phyloP scores from a whole-genome alignment of 2,888 invertebrate genomes.

The Argyra leucocephala region DNA sequence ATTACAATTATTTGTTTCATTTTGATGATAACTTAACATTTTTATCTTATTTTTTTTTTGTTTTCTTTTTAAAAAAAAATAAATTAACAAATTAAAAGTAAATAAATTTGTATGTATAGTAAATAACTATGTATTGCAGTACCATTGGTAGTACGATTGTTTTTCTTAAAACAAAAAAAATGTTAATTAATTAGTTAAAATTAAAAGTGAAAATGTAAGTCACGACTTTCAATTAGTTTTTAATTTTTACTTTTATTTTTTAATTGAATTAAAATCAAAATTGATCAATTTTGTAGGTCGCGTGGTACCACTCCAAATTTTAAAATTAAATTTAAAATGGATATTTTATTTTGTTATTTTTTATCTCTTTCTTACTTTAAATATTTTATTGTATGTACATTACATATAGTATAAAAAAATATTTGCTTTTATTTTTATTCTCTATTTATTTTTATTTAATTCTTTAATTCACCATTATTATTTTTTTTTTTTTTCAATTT shows the following conservation, averaged over 20 bases:
- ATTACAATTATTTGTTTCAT: neutral
- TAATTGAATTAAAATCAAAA: neutral
- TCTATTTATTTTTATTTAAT: neutral
- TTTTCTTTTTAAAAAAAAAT: neutral
- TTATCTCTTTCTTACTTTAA: neutral
- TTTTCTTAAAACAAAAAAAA: neutral
- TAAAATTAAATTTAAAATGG: neutral
- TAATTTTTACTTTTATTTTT: neutral
- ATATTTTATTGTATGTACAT: too few species aligned
- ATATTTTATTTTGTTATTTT: neutral
- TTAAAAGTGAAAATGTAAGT: neutral
- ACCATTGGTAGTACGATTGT: too few species aligned
- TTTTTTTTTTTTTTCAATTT: neutral
- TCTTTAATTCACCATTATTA: neutral
- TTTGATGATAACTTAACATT: slow-evolving; percentile 11
- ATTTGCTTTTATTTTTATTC: too few species aligned
- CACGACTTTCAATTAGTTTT: neutral
- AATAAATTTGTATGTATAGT: too few species aligned
- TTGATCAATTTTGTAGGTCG: neutral
- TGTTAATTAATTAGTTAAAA: neutral
- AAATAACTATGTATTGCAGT: too few species aligned
- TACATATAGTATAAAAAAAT: too few species aligned
- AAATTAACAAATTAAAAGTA: neutral
- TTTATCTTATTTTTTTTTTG: neutral
- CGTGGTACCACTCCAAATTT: neutral